Evolutionary conservation across 2,113 vertebrate species (phyloP).

Genomic region (Prolemur simus): DNA sequence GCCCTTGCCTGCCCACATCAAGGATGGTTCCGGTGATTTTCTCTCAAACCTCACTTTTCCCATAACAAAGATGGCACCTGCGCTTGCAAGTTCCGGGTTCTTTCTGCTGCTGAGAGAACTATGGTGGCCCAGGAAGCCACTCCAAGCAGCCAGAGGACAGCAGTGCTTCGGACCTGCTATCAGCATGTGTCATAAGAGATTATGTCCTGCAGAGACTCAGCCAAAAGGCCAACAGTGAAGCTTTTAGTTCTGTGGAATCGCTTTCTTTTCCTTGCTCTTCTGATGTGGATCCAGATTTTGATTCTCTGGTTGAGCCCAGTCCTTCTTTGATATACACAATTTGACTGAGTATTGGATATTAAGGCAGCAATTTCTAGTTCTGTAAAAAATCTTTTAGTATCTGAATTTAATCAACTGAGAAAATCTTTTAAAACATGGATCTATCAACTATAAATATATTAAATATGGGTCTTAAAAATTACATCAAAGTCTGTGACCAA

Average conservation of each 20-base stretch:
- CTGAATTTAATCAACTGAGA: background rate
- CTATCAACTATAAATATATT: background rate
- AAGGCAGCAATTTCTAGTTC: background rate
- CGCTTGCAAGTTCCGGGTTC: slow-evolving; percentile 43
- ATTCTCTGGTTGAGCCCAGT: no score
- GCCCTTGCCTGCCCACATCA: fast-evolving
- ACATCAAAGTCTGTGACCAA: background rate
- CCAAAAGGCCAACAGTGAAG: slow-evolving; percentile 45
- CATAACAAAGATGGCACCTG: slow-evolving; percentile 45
- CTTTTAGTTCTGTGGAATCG: slow-evolving; percentile 49
- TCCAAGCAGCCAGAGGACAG: slow-evolving; percentile 61
- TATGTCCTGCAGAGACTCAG: slow-evolving; percentile 49
- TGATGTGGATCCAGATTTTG: slow-evolving; percentile 52
- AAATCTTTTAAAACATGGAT: background rate
- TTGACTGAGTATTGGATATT: background rate
- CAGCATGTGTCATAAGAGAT: slow-evolving; percentile 66
- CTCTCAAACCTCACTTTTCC: background rate
- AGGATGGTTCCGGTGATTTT: background rate
- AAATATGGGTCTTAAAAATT: background rate
- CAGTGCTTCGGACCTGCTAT: slow-evolving; percentile 72
- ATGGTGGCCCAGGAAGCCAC: slow-evolving; percentile 71
- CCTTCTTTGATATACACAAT: background rate
- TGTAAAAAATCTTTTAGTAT: slow-evolving; percentile 29
- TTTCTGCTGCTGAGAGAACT: background rate
- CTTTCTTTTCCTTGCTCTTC: slow-evolving; percentile 56